phyloP scores from a whole-genome alignment of 2,113 vertebrate genomes.

The Grantiella picta region DNA sequence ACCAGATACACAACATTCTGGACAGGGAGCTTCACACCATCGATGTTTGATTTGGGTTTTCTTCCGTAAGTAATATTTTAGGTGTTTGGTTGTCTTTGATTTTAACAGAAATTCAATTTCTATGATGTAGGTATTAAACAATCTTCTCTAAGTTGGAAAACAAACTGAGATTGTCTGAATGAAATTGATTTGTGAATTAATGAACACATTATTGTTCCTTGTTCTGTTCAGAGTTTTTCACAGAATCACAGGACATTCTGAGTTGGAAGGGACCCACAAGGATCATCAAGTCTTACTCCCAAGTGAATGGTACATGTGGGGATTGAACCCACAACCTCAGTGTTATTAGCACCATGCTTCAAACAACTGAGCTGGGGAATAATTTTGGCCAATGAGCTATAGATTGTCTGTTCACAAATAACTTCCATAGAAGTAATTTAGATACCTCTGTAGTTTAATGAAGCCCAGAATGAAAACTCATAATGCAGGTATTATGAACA shows the following conservation, averaged over 20 bases:
- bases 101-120: neutral
- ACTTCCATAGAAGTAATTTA: neutral
- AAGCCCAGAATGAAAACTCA: neutral
- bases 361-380: neutral
- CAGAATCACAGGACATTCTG: neutral
- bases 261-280: too few species aligned
- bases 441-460: neutral
- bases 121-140: neutral
- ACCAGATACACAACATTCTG: neutral
- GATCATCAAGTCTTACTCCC: neutral
- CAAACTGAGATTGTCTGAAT: neutral
- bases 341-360: accelerated
- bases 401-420: neutral
- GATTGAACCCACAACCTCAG: neutral
- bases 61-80: neutral
- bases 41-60: neutral
- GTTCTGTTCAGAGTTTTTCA: neutral
- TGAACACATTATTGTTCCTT: neutral
- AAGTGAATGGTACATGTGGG: neutral
- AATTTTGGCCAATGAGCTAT: neutral
- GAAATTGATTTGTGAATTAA: neutral
- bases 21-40: neutral
- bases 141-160: neutral
- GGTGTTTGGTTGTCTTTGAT: neutral
- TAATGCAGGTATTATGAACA: neutral